phyloP scores from a whole-genome alignment of 2,797 vertebrate species.

The Gephyroberyx darwinii region DNA sequence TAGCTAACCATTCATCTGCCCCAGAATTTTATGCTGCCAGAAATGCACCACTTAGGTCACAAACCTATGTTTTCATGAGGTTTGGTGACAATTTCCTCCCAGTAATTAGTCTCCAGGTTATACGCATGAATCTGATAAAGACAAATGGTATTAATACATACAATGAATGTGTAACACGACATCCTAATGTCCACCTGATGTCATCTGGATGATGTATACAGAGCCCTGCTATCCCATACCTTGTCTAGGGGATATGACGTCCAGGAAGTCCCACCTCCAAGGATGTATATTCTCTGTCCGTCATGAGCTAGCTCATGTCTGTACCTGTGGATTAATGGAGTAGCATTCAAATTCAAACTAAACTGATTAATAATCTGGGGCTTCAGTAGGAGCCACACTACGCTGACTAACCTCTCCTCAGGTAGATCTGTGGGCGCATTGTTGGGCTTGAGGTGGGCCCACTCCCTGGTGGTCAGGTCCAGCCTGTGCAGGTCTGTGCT shows the following conservation, averaged over 20 bases:
- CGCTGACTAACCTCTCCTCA: conserved; percentile 89
- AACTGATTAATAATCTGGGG: neutral
- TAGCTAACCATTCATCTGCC: neutral
- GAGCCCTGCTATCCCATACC: conserved; percentile 72
- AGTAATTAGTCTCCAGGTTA: conserved; percentile 96
- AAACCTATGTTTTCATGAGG: conserved; percentile 93
- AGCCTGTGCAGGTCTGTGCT: conserved; percentile 96
- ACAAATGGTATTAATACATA: conserved; percentile 19
- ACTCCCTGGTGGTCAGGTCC: conserved; percentile 94
- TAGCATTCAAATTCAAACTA: neutral
- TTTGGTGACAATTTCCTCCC: conserved; percentile 95
- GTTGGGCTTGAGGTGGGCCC: conserved; percentile 95
- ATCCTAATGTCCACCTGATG: neutral
- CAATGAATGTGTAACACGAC: accelerated
- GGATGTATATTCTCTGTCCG: conserved; percentile 92
- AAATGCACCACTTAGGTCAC: conserved; percentile 5
- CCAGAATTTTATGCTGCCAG: neutral
- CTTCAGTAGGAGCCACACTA: neutral
- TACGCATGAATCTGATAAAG: conserved; percentile 91
- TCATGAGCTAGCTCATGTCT: conserved; percentile 97
- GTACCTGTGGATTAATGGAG: conserved; percentile 81
- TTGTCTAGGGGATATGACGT: conserved; percentile 95
- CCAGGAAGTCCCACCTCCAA: conserved; percentile 98
- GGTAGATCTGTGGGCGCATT: conserved; percentile 91
- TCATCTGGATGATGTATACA: neutral